Evolutionary conservation across 2,113 vertebrate species (phyloP).

Genomic region (Megaptera novaeangliae): DNA sequence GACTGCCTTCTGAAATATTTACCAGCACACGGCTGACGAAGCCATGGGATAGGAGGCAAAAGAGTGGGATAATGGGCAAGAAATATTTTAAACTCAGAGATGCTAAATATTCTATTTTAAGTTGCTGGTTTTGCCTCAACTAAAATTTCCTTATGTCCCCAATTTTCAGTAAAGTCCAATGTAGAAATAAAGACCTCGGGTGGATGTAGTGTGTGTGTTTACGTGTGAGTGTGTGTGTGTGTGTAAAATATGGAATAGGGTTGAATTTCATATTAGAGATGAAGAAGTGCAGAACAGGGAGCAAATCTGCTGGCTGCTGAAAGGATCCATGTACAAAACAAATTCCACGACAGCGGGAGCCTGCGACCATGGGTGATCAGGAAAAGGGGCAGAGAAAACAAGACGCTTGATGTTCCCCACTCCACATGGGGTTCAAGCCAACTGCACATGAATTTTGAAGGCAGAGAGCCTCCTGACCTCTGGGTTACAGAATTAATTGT

Average conservation of each 20-base stretch:
- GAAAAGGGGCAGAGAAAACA: neutral
- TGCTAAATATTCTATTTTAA: constrained; percentile 14
- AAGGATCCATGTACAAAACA: neutral
- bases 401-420: neutral
- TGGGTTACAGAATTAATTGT: neutral
- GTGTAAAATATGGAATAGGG: neutral
- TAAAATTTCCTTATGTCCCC: neutral
- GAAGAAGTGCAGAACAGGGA: neutral
- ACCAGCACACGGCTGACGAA: neutral
- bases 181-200: neutral
- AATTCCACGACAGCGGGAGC: neutral
- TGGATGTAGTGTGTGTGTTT: neutral
- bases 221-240: neutral
- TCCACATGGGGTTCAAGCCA: neutral
- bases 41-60: neutral
- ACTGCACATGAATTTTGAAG: neutral
- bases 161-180: neutral
- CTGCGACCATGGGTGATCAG: neutral
- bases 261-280: neutral
- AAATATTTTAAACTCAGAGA: neutral
- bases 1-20: neutral
- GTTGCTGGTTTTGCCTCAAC: neutral
- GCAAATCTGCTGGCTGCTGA: neutral
- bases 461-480: neutral
- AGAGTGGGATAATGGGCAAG: neutral